Conservation (phyloP, 2,888 invertebrate genomes). For the Oasisia sp. region DNA sequence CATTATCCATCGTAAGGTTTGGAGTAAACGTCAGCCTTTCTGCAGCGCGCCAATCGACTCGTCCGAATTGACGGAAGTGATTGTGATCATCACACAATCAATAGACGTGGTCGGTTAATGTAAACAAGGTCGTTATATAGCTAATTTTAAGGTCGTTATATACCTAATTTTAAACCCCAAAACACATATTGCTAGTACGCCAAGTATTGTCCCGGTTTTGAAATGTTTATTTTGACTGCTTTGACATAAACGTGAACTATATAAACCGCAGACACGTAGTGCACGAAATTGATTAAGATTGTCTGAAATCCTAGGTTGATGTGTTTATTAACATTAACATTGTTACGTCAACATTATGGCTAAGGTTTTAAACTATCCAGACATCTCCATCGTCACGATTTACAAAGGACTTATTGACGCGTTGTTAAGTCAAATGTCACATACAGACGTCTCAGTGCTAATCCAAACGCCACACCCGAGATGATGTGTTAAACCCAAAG, state of each 20-base stretch:
- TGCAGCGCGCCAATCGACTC: background rate
- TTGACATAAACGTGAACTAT: background rate
- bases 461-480: background rate
- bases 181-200: too few relatives aligned
- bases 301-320: too few relatives aligned
- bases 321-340: too few relatives aligned
- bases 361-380: background rate
- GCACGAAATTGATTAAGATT: background rate
- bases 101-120: background rate
- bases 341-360: background rate
- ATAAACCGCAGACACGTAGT: background rate
- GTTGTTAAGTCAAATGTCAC: background rate
- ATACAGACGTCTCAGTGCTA: background rate
- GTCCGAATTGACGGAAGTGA: background rate
- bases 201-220: too few relatives aligned
- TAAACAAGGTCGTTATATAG: background rate
- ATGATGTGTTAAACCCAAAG: background rate
- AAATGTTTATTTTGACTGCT: too few relatives aligned
- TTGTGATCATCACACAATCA: background rate
- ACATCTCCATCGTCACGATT: background rate
- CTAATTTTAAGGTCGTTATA: background rate
- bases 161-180: background rate
- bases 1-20: background rate
- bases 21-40: background rate
- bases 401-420: background rate